Evolutionary conservation across 2,797 vertebrate genomes (phyloP), one percentile per base, ranked within the genome.

Genomic region (Hydrophis major): DNA sequence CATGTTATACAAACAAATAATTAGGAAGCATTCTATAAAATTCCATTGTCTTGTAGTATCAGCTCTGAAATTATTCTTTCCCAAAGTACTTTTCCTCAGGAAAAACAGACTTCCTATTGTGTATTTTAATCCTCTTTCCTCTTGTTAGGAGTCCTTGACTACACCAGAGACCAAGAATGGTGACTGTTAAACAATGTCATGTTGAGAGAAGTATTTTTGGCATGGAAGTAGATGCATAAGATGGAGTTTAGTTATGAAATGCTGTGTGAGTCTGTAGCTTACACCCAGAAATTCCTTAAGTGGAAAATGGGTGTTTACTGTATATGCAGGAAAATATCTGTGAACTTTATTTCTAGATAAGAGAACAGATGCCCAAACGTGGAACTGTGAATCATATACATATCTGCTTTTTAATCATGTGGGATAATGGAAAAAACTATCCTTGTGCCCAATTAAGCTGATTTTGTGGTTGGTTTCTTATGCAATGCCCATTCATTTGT

Each of bases 1-100:
- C 20, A 47, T 50, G 83, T 87, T 87, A 89, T 83, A 57, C 78
- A 92, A 92, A 89, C 63, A 89, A 92, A 92, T 89, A 92, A 89
- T 86, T 89, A 92, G 69, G 69, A 92, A 83, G 69, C 42, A n/a
- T 47, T 88, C 28, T 50, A 55, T 88, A 74, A n/a, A 50, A 6
- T 57, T 86, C 25, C n/a, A 32, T 63, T 92, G 56, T 59, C 69
- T 92, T 92, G 27, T 59, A 37, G 42, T 28, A 89, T 89, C 55
- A 83, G 28, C 57, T 83, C 20, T 63, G 42, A 42, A 91, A 88
- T 66, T 22, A 3, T 88, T 91, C 47, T 56, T 91, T 83, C 87
- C 57, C 66, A 55, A 27, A 28, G 66, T 56, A 42, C 57, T 12
- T 37, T 78, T n/a, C 42, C 61, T 18, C 63, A 88, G 86, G 61